Evolutionary conservation across 2,797 vertebrate genomes (phyloP), one percentile per base, ranked within the genome.

Genomic region (Platyrinchus mystaceus): DNA sequence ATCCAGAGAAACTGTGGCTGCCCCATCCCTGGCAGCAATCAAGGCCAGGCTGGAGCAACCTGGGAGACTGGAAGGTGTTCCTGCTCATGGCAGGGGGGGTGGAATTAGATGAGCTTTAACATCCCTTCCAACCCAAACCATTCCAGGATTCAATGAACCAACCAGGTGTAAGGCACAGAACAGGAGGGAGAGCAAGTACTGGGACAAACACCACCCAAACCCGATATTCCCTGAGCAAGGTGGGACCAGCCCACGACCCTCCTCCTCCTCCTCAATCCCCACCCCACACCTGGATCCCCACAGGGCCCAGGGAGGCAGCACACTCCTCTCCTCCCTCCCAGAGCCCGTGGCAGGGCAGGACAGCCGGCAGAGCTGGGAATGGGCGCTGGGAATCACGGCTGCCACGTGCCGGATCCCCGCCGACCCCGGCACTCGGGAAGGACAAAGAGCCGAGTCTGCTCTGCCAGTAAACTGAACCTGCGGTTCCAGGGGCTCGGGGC

Each of bases 281-380:
- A n/a, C 14, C 4, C 0, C 7, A 1, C 19, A 1, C 15, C 30
- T 27, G 4, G 2, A 21, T n/a, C 4, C n/a, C n/a, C 3, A 0
- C 6, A 1, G 3, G 13, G 52, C 19, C 22, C 2, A 4, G 63
- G 13, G 14, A 55, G 14, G 68, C 14, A 36, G 41, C 53, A 6
- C 2, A 4, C 18, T n/a, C 43, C 53, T 22, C 15, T 34, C 30
- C 78, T 55, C 59, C 26, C 18, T 46, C 37, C 49, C 4, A 0
- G 41, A 75, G 76, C 50, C 53, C 30, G 6, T 1, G 3, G 69
- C 75, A 11, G 1, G 1, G 82, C 78, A 26, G 90, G 53, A 30
- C 44, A 3, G 12, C 10, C 4, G 9, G 59, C 62, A 63, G 52
- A 0, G 37, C 43, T 13, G 58, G 56, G 28, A 64, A 52, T 7